phyloP scores from a whole-genome alignment of 1,140 invertebrate genomes.

The Gryon sp. region DNA sequence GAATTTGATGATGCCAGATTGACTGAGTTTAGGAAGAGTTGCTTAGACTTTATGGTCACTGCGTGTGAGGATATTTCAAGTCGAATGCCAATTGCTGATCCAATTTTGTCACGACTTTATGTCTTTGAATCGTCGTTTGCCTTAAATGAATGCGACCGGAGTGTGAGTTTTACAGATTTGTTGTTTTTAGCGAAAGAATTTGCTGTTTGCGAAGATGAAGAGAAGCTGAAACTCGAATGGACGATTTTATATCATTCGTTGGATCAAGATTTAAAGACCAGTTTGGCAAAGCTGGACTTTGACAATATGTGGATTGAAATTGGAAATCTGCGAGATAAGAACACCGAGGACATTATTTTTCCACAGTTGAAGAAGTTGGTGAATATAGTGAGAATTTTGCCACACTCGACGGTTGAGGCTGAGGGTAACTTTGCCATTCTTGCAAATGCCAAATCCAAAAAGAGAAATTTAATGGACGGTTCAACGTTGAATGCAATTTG shows the following conservation, averaged over 20 bases:
- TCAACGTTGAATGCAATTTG: constrained; percentile 52
- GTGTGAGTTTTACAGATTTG: constrained; percentile 22
- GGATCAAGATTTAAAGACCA: constrained; percentile 16
- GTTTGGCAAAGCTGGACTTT: constrained; percentile 38
- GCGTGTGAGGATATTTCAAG: constrained; percentile 35
- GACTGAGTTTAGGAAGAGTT: constrained; percentile 4
- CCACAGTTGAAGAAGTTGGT: constrained; percentile 34
- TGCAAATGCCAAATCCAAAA: constrained; percentile 35
- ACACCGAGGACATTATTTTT: constrained; percentile 14
- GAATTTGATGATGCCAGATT: constrained; percentile 1
- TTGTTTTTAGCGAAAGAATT: constrained; percentile 36
- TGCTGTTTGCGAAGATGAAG: constrained; percentile 31
- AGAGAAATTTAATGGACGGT: constrained; percentile 48
- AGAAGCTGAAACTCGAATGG: constrained; percentile 30
- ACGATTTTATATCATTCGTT: constrained; percentile 21
- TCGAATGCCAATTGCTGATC: constrained; percentile 19
- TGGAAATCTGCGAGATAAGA: constrained; percentile 18
- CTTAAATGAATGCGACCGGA: constrained; percentile 27
- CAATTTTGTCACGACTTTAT: constrained; percentile 32
- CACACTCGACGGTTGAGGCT: constrained; percentile 46
- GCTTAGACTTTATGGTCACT: constrained; percentile 11
- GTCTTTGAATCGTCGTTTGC: constrained; percentile 29
- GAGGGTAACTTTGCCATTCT: constrained; percentile 48
- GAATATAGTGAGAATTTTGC: constrained; percentile 48
- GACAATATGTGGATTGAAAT: constrained; percentile 52